These are phyloP conservation scores for Hartigia nigra DNA, from an alignment of 2,888 invertebrate genomes.

Conservation along the genomic window DNA sequence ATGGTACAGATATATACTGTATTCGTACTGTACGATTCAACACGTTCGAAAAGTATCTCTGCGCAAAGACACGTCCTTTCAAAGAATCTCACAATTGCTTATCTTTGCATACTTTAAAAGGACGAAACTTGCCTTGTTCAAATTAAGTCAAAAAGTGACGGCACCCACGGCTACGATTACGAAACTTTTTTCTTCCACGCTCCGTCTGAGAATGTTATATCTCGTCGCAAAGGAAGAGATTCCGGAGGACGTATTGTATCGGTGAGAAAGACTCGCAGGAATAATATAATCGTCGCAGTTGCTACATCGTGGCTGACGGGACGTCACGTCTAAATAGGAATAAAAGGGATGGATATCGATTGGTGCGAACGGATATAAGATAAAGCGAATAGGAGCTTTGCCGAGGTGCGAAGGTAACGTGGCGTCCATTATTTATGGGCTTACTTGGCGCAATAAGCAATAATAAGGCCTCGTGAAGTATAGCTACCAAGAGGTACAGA, in stretches of 20 bases:
- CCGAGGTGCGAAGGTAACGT: not conserved
- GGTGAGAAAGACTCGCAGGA: not conserved
- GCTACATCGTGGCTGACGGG: not conserved
- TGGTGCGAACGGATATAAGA: not conserved
- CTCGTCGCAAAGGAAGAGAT: not conserved
- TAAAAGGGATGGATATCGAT: not conserved
- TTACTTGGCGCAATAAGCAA: conserved; percentile 2
- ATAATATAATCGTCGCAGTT: not conserved
- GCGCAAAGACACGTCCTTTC: not conserved
- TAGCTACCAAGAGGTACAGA: not conserved
- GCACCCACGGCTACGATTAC: not conserved
- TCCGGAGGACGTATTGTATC: not conserved
- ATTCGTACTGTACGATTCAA: not conserved
- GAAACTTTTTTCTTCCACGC: not conserved
- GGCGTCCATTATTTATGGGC: conserved; percentile 1
- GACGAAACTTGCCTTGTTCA: not conserved
- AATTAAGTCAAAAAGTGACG: not conserved
- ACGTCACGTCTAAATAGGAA: not conserved
- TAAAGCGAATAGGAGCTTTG: not conserved
- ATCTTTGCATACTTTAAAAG: not conserved
- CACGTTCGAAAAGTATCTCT: not conserved
- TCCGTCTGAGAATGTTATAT: not conserved
- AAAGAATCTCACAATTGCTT: not conserved
- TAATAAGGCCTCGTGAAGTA: conserved; percentile 3
- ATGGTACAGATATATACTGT: not conserved